Base-by-base conservation (phyloP, 2,797 vertebrate species). In the Taenioides sp. region DNA sequence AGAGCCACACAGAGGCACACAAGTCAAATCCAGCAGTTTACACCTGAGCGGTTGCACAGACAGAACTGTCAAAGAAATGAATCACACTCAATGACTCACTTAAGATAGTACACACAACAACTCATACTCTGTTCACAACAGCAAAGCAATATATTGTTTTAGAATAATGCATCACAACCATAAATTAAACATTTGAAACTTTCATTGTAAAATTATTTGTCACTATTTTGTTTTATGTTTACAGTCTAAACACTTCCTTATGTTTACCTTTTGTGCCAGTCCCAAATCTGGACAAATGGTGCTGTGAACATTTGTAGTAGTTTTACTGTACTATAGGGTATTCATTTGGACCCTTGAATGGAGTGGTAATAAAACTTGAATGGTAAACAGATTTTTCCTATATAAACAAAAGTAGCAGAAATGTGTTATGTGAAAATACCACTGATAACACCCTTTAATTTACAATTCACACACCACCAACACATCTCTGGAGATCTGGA, bases 381-480 rank as follows among this genome's bases (percentile, higher is more conserved):
- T 47, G 7, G 7, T 10, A 54, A 54, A 22, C 20, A 10, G 20
- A 54, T n/a, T 22, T 22, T 54, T 22, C 43, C 43, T 16, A 6
- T 43, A 43, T 43, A 14, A 16, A 47, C 43, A 47, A 47, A 47
- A 47, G 20, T 22, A 10, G 20, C 52, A n/a, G 20, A 54, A 22
- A 22, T n/a, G 22, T 12, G 9, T 12, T 37, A 55, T 17, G 12
- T 65, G 58, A 61, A 78, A 80, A 65, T 49, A 57, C 67, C 17
- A 67, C 28, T 7, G 2, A 27, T 7, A 23, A 60, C 68, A 23
- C 65, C 7, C 40, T 71, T 76, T 71, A 34, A 84, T 85, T 79
- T 83, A 71, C 74, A 80, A 64, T 73, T 27, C 69, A 77, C 27
- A 81, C 63, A 34, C 67, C 72, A 67, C 66, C 73, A 57, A 23